Evolutionary conservation across 30 jellyfish, hydroid and myxozoan genomes (phyloP).

Genomic region (Aurelia sp.): DNA sequence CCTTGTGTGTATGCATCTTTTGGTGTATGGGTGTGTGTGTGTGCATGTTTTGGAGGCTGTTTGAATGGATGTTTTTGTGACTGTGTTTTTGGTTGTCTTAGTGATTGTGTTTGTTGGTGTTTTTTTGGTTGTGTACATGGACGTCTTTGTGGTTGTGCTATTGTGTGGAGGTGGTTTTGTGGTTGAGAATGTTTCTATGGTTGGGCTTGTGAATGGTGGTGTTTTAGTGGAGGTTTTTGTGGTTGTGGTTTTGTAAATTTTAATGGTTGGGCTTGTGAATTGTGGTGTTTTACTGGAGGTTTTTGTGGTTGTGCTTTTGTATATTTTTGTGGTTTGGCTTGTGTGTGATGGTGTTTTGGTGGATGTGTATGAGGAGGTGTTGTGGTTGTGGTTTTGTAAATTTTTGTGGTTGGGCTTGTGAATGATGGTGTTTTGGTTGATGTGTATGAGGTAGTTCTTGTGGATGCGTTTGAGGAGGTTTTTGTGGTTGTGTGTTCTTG

Average conservation of each 20-base stretch:
- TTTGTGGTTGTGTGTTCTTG: background rate
- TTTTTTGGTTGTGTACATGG: slow-evolving; percentile 9
- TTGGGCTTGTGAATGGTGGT: too few relatives aligned
- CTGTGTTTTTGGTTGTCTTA: slow-evolving; percentile 15
- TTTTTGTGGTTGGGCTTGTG: slow-evolving; percentile 6
- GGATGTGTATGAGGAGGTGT: background rate
- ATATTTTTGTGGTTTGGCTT: background rate
- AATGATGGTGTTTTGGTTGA: slow-evolving; percentile 5
- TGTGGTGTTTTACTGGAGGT: background rate
- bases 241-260: too few relatives aligned
- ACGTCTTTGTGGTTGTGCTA: slow-evolving; percentile 35
- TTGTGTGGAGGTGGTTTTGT: slow-evolving; percentile 44
- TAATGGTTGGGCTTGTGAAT: background rate
- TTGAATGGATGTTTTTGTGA: slow-evolving; percentile 21
- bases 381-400: background rate
- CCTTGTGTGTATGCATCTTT: slow-evolving; percentile 9
- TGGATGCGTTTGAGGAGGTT: slow-evolving; percentile 1
- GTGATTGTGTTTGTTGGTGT: slow-evolving; percentile 11
- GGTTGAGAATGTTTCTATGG: slow-evolving; percentile 6
- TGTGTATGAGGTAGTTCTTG: background rate
- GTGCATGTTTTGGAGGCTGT: slow-evolving; percentile 36
- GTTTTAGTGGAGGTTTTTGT: too few relatives aligned
- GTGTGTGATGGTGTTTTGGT: slow-evolving; percentile 3
- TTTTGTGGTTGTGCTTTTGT: background rate
- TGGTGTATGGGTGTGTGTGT: slow-evolving; percentile 18